These are phyloP conservation scores for Eulemur rufifrons DNA, from an alignment of 2,113 vertebrate genomes.

Conservation along the genomic window DNA sequence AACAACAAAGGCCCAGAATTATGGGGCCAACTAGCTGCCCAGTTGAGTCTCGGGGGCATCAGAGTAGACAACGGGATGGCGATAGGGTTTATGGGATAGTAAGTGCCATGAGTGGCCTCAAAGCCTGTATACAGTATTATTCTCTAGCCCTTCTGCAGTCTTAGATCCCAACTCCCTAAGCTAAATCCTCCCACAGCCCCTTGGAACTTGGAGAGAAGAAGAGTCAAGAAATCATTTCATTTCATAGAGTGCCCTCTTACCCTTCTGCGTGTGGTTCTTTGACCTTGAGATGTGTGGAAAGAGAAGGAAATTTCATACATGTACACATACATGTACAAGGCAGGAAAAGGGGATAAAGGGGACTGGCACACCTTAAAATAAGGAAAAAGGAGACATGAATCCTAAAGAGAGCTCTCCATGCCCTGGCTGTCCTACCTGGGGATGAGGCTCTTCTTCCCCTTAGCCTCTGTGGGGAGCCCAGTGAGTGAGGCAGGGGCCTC, in stretches of 20 bases:
- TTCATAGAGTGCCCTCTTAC: neutral
- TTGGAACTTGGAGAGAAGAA: constrained; percentile 46
- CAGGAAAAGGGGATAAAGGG: neutral
- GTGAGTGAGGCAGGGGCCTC: neutral
- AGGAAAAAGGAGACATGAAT: neutral
- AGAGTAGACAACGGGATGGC: constrained; percentile 52
- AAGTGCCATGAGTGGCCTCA: constrained; percentile 28
- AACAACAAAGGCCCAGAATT: constrained; percentile 75
- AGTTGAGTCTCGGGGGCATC: constrained; percentile 64
- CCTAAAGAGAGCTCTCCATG: neutral
- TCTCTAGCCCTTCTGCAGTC: constrained; percentile 64
- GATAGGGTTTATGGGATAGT: neutral
- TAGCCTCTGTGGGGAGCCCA: neutral
- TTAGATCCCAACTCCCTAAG: constrained; percentile 3
- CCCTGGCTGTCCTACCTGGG: neutral
- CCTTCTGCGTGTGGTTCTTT: constrained; percentile 25
- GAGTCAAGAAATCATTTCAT: constrained; percentile 46
- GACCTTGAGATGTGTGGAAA: constrained; percentile 26
- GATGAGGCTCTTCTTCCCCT: neutral
- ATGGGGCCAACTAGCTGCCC: constrained; percentile 72
- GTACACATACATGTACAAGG: neutral
- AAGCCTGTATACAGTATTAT: neutral
- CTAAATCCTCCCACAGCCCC: neutral
- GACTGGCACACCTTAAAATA: neutral
- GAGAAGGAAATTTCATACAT: neutral